A percentile compares a stretch with the other conserved stretches of the same genome.
These are phyloP conservation scores for Luidia sarsii DNA, from an alignment of 53 echinoderm and acorn worm genomes.

Conservation along the genomic window DNA sequence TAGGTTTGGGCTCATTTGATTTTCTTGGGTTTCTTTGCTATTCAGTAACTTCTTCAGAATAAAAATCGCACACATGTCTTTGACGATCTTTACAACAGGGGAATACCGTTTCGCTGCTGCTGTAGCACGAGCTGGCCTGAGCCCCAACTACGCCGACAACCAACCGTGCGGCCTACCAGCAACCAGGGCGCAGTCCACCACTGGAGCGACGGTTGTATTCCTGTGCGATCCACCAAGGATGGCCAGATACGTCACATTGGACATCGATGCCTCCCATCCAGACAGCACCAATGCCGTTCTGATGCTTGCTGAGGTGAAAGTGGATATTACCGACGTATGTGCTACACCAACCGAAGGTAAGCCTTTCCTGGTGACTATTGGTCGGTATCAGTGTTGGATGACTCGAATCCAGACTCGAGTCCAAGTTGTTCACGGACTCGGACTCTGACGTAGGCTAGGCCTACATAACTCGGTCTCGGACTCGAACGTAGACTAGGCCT, in stretches of 20 bases:
- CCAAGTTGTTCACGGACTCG: too few species aligned
- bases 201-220: slow-evolving; percentile 6
- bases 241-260: not conserved
- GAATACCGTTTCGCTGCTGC: not conserved
- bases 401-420: too few species aligned
- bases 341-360: not conserved
- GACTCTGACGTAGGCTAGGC: too few species aligned
- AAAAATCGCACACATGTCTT: too few species aligned
- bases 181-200: not conserved
- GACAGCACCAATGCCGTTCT: not conserved
- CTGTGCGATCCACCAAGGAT: not conserved
- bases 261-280: not conserved
- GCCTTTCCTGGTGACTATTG: too few species aligned
- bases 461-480: too few species aligned
- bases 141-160: not conserved
- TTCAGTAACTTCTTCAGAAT: too few species aligned
- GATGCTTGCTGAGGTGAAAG: not conserved
- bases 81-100: not conserved
- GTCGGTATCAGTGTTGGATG: too few species aligned
- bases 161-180: not conserved
- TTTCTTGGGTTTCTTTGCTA: too few species aligned
- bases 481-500: too few species aligned
- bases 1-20: too few species aligned
- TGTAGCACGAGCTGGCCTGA: not conserved
- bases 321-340: not conserved